Conservation (phyloP, 1,140 invertebrate genomes). For the Tribolium castaneum region DNA sequence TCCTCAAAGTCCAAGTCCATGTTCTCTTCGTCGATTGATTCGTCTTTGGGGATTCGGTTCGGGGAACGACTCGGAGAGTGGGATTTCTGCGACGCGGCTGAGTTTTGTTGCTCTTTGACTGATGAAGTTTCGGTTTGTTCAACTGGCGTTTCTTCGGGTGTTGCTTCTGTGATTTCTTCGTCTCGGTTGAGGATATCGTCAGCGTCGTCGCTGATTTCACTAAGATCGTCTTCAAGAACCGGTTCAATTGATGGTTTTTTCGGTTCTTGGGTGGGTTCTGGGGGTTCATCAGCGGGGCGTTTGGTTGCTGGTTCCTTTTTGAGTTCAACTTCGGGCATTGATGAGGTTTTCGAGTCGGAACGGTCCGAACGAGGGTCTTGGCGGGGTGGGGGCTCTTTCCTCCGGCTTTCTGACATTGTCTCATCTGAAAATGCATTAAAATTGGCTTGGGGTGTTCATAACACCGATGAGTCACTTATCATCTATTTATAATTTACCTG, state of each 20-base stretch:
- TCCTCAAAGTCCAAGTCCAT: conserved; percentile 88
- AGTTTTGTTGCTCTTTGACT: conserved; percentile 43
- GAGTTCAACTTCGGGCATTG: not conserved
- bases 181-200: conserved; percentile 86
- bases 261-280: conserved; percentile 64
- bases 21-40: conserved; percentile 68
- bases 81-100: conserved; percentile 52
- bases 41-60: conserved; percentile 60
- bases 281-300: conserved; percentile 61
- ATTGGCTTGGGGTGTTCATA: no score
- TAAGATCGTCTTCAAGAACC: conserved; percentile 78
- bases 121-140: conserved; percentile 28
- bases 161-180: conserved; percentile 62
- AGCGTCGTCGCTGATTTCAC: conserved; percentile 88
- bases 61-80: conserved; percentile 48
- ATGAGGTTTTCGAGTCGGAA: conserved; percentile 23
- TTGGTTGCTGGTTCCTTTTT: conserved; percentile 45
- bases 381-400: conserved; percentile 46
- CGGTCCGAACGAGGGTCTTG: conserved; percentile 23
- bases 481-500: no score
- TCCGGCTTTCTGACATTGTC: conserved; percentile 44
- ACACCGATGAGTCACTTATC: no score
- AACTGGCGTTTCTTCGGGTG: conserved; percentile 24
- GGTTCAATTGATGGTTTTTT: conserved; percentile 67
- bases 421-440: conserved; percentile 39